These are phyloP conservation scores for Drosophila sp. DNA, from an alignment of 1,140 invertebrate genomes.

Conservation along the genomic window DNA sequence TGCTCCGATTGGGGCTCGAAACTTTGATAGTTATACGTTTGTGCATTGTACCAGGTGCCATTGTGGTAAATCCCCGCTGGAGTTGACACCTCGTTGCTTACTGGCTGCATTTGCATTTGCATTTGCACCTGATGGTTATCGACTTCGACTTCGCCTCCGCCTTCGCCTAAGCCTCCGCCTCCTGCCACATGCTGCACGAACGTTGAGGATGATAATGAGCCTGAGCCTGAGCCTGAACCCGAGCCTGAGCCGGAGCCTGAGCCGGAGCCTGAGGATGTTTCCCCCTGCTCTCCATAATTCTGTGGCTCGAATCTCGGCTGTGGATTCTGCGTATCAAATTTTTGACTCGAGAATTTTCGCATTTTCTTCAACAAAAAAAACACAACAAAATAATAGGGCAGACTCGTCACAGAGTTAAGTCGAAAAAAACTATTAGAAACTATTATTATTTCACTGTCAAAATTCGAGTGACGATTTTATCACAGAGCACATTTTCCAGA, in stretches of 20 bases:
- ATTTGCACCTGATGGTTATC: background rate
- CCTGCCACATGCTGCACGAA: background rate
- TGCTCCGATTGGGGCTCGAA: background rate
- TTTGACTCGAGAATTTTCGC: conserved; percentile 1
- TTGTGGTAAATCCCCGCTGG: conserved; percentile 4
- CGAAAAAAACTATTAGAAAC: background rate
- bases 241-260: no score
- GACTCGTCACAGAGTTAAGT: background rate
- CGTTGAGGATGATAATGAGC: no score
- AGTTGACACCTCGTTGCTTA: background rate
- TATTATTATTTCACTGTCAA: no score
- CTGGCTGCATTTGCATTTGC: background rate
- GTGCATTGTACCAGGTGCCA: conserved; percentile 22
- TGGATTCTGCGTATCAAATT: background rate
- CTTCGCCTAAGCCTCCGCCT: no score
- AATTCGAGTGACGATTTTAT: no score
- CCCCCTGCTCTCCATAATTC: background rate
- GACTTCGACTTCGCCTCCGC: no score
- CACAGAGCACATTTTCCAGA: no score
- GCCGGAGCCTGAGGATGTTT: no score
- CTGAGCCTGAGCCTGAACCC: no score
- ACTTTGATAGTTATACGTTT: background rate
- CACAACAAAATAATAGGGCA: no score
- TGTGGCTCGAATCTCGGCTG: background rate
- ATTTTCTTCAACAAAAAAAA: background rate